Conservation (phyloP, 2,797 vertebrate genomes). For the Periparus ater region DNA sequence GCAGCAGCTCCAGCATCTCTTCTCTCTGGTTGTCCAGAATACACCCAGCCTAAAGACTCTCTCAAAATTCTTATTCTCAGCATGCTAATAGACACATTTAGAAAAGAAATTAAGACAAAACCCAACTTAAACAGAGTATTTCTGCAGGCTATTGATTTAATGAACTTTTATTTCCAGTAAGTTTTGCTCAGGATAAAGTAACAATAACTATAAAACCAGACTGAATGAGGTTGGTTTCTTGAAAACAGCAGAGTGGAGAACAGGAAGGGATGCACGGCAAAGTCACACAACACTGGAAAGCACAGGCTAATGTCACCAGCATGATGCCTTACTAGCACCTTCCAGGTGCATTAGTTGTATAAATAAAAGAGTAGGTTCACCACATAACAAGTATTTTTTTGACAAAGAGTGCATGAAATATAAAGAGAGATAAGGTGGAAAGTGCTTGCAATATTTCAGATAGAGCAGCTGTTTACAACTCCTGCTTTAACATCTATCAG, state of each 20-base stretch:
- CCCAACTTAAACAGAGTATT: background rate
- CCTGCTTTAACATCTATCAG: background rate
- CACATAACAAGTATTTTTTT: background rate
- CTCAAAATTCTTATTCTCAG: background rate
- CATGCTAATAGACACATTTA: background rate
- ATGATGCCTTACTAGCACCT: background rate
- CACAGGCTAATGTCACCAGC: background rate
- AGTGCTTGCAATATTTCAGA: background rate
- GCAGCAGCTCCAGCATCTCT: background rate
- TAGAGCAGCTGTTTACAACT: background rate
- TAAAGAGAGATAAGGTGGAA: background rate
- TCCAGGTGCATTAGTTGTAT: background rate
- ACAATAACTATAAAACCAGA: constrained; percentile 27
- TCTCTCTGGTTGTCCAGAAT: background rate
- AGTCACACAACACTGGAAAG: background rate
- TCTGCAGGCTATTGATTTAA: constrained; percentile 13
- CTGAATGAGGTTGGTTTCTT: background rate
- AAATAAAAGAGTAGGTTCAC: background rate
- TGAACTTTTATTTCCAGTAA: constrained; percentile 12
- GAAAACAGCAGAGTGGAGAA: constrained; percentile 18
- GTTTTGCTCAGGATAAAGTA: constrained; percentile 22
- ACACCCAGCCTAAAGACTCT: background rate
- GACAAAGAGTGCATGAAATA: background rate
- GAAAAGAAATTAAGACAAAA: background rate
- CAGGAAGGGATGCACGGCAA: background rate